Conservation (phyloP, 2,113 vertebrate genomes). For the Brevimyrus niger region DNA sequence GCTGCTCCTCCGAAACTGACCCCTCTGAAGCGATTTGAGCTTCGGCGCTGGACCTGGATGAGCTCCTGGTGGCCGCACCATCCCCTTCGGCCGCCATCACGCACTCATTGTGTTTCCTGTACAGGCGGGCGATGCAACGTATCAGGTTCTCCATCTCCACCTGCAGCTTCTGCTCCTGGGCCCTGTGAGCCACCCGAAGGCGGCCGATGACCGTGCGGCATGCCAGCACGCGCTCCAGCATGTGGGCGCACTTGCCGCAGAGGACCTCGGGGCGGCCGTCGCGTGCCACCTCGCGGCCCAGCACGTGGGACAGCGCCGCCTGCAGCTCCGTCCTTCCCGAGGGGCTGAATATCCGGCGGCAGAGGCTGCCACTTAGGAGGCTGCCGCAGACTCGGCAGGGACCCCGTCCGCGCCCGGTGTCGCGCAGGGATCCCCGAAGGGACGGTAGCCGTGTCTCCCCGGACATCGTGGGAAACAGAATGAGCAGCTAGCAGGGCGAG, state of each 20-base stretch:
- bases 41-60: conserved; percentile 19
- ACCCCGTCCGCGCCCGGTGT: conserved; percentile 29
- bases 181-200: conserved; percentile 46
- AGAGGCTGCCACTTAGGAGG: conserved; percentile 52
- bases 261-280: conserved; percentile 60
- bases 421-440: background rate
- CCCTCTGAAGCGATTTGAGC: background rate
- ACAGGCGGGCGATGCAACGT: conserved; percentile 55
- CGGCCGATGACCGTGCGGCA: conserved; percentile 51
- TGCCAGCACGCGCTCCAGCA: conserved; percentile 58
- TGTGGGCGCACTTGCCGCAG: conserved; percentile 63
- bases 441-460: background rate
- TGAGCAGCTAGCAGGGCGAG: background rate
- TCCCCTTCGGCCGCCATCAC: conserved; percentile 9
- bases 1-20: conserved; percentile 34
- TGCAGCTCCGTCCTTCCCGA: conserved; percentile 53
- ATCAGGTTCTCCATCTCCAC: conserved; percentile 52
- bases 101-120: conserved; percentile 51
- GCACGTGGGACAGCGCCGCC: conserved; percentile 57
- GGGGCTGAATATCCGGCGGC: conserved; percentile 64
- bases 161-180: conserved; percentile 49
- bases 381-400: conserved; percentile 57
- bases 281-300: conserved; percentile 50
- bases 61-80: background rate
- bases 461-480: background rate